These are phyloP conservation scores for Ochlodes sylvanus DNA, from an alignment of 2,888 invertebrate genomes.

Conservation along the genomic window DNA sequence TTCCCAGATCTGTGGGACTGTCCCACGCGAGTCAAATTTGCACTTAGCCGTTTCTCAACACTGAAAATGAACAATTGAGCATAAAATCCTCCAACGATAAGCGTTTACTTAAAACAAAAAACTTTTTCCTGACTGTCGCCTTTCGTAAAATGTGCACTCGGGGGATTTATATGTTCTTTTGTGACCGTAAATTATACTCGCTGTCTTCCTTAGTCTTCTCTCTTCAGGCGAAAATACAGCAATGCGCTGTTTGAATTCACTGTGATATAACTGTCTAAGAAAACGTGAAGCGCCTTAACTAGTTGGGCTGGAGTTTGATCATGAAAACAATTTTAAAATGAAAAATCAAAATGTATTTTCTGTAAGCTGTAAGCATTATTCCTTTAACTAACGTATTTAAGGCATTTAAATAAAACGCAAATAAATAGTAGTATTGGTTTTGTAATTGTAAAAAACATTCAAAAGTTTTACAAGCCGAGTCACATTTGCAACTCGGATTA, in stretches of 20 bases:
- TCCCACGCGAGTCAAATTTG: too few relatives aligned
- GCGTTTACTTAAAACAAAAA: slow-evolving; percentile 7
- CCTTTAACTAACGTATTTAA: too few relatives aligned
- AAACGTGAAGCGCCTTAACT: slow-evolving; percentile 13
- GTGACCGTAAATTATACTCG: slow-evolving; percentile 26
- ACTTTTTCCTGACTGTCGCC: slow-evolving; percentile 17
- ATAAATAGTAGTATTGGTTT: not conserved
- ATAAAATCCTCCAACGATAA: not conserved
- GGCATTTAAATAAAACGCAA: not conserved
- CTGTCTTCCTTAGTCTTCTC: slow-evolving; percentile 22
- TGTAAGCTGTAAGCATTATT: too few relatives aligned
- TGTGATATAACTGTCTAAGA: slow-evolving; percentile 5
- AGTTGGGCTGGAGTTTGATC: not conserved
- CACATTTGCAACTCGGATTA: slow-evolving; percentile 25
- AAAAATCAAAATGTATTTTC: too few relatives aligned
- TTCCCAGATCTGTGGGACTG: too few relatives aligned
- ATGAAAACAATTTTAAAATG: too few relatives aligned
- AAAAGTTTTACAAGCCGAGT: slow-evolving; percentile 7
- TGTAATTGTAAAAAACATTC: slow-evolving; percentile 5
- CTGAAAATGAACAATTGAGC: not conserved
- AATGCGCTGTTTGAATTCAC: slow-evolving; percentile 12
- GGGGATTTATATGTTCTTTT: slow-evolving; percentile 28
- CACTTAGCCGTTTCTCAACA: too few relatives aligned
- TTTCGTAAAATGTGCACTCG: slow-evolving; percentile 10
- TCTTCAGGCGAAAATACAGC: slow-evolving; percentile 19